Base-by-base conservation (phyloP, 1,140 invertebrate species). In the Polyergus mexicanus region DNA sequence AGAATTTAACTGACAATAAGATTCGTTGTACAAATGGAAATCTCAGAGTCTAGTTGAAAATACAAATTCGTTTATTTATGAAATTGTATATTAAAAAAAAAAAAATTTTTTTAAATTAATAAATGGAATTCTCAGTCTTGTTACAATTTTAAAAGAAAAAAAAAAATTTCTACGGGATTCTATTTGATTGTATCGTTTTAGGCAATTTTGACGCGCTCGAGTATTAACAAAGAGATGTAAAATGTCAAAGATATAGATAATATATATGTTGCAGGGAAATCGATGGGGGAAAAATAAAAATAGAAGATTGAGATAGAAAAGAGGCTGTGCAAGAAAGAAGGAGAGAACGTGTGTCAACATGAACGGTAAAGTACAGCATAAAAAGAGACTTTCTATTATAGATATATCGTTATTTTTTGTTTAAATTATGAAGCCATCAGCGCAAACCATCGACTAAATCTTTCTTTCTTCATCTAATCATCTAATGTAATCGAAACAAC, bases 231-330 rank as follows among this genome's bases (percentile, higher is more conserved):
- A 54, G 69, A 51, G 60, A 47, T 35, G 28, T 16, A 47, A 60
- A 65, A 76, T 41, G 71, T 84, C 81, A 41, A 83, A 71, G 58
- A 84, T 77, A 47, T 77, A 65, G 72, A 32, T 84, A 44, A 77
- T 44, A 19, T 65, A n/a, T 32, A 41, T 25, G 54, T 44, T 69
- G 51, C 38, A 2, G 25, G 22, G 1, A 68, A 63, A 32, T 4
- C 65, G 47, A 35, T 51, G 84, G 35, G 51, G 16, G 71, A 38
- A n/a, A 72, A 66, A 41, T n/a, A 85, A 28, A 81, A 62, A 44
- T 63, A 19, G 60, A 51, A 38, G 58, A 69, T 13, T 35, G 10
- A 3, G 8, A 68, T 19, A 41, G 2, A 25, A 28, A 28, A 32
- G 32, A 4, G 32, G 3, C 3, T 32, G 41, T 44, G 41, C 11